Evolutionary conservation across 2,797 vertebrate genomes (phyloP), one percentile per base, ranked within the genome.

Genomic region (Chelmon rostratus): DNA sequence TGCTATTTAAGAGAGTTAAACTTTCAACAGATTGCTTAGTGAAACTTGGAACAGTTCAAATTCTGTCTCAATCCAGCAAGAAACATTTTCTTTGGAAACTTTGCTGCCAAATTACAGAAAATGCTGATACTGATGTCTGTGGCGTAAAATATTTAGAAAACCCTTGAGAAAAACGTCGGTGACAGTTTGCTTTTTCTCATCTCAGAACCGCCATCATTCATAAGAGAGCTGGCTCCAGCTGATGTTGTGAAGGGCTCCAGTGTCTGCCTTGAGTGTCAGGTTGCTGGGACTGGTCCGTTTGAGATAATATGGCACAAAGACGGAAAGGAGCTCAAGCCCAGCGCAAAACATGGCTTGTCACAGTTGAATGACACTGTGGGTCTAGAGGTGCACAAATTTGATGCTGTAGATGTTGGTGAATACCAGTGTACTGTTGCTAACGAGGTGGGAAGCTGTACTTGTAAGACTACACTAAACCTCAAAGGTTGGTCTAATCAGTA

Each of bases 231-330:
- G 88, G 89, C 77, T 76, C 92, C 96, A 1, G 82, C 91, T 0
- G 96, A 97, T 73, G 96, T 97, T 65, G 97, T 99, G 47, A 97
- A 96, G 80, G 96, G 96, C 61, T 95, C 91, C 61, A 95, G 94
- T 8, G 95, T 96, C 37, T 87, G 82, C 52, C 95, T 99, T 8
- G 93, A 96, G 54, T 98, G 97, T 86, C 96, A 97, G 83, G 94
- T 99, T 16, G 72, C 87, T 75, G 98, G 98, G 21, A 98, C 97
- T 0, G 83, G 95, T 89, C 98, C 97, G 0, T 98, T 97, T 94
- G 95, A 98, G 81, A 95, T 98, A 63, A 96, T 92, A 9, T 99
- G 98, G 98, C 94, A 96, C 91, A 99, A 97, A 93, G 97, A 98
- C 88, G 95, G 95, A 57, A 99, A 96, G 78, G 97, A 98, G 82